Evolutionary conservation across 2,113 vertebrate species (phyloP).

Genomic region (Proterorhinus semilunaris): DNA sequence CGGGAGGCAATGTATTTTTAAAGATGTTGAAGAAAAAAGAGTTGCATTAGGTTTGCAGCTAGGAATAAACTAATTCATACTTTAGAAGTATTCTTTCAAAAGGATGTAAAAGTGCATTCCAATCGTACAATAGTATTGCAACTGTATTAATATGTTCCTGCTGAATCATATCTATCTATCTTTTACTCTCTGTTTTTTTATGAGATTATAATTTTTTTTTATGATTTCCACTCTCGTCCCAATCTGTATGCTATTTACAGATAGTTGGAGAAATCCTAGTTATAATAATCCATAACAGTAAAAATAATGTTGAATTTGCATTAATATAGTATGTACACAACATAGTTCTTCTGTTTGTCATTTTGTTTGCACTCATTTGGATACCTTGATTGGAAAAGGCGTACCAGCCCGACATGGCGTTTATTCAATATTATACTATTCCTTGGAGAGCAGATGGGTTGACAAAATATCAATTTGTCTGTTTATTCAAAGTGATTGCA

Average conservation of each 20-base stretch:
- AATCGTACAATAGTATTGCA: too few relatives aligned
- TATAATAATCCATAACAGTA: background rate
- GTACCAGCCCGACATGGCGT: constrained; percentile 8
- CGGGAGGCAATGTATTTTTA: constrained; percentile 3
- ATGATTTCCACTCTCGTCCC: background rate
- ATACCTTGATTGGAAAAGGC: constrained; percentile 30
- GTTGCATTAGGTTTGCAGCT: constrained; percentile 6
- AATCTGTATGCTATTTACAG: background rate
- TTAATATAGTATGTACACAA: background rate
- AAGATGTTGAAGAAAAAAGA: background rate
- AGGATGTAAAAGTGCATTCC: too few relatives aligned
- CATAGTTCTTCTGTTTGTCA: constrained; percentile 17
- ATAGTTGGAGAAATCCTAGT: background rate
- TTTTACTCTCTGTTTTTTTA: background rate
- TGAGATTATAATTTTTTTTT: background rate
- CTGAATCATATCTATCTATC: too few relatives aligned
- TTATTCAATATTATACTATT: constrained; percentile 49
- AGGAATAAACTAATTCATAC: background rate
- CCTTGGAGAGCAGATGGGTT: constrained; percentile 23
- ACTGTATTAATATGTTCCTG: too few relatives aligned
- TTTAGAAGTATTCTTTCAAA: constrained; percentile 2
- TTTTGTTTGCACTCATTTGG: constrained; percentile 29
- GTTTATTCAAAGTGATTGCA: constrained; percentile 7
- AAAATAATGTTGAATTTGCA: background rate
- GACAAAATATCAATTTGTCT: constrained; percentile 19